These are phyloP conservation scores for Rhodophaea formosa DNA, from an alignment of 2,888 invertebrate genomes.

Conservation along the genomic window DNA sequence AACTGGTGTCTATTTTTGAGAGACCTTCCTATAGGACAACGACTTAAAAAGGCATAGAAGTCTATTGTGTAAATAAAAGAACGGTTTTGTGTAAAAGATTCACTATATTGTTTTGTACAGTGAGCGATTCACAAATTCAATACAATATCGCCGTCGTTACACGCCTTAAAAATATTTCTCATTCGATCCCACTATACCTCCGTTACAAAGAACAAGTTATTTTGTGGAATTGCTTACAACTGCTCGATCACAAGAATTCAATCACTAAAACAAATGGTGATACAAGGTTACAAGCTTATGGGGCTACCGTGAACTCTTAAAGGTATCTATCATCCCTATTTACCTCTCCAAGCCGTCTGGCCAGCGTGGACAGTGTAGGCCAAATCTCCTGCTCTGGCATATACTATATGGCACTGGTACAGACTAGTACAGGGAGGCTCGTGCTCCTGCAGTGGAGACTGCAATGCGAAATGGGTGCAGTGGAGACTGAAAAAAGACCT, in stretches of 20 bases:
- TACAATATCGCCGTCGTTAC: slow-evolving; percentile 69
- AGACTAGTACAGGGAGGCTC: no score
- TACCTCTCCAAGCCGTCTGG: no score
- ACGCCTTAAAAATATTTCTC: slow-evolving; percentile 59
- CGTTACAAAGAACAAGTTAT: slow-evolving; percentile 44
- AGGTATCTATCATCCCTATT: no score
- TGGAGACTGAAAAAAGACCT: no score
- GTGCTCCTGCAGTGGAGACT: no score
- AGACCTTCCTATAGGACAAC: no score
- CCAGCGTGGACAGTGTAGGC: no score
- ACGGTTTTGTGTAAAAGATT: slow-evolving; percentile 63
- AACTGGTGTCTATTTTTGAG: no score
- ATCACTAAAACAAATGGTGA: slow-evolving; percentile 25
- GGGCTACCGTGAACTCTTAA: slow-evolving; percentile 7
- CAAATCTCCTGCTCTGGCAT: no score
- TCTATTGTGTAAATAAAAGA: slow-evolving; percentile 51
- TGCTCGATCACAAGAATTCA: slow-evolving; percentile 31
- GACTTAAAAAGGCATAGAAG: no score
- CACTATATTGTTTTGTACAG: slow-evolving; percentile 77
- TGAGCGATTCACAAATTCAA: slow-evolving; percentile 60
- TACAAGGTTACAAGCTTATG: slow-evolving; percentile 22
- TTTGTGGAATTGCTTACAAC: slow-evolving; percentile 46
- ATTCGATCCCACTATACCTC: slow-evolving; percentile 45
- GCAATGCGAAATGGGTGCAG: no score
- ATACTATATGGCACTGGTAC: no score